These are phyloP conservation scores for Hydropotes inermis DNA, from an alignment of 2,113 vertebrate genomes.

Conservation along the genomic window DNA sequence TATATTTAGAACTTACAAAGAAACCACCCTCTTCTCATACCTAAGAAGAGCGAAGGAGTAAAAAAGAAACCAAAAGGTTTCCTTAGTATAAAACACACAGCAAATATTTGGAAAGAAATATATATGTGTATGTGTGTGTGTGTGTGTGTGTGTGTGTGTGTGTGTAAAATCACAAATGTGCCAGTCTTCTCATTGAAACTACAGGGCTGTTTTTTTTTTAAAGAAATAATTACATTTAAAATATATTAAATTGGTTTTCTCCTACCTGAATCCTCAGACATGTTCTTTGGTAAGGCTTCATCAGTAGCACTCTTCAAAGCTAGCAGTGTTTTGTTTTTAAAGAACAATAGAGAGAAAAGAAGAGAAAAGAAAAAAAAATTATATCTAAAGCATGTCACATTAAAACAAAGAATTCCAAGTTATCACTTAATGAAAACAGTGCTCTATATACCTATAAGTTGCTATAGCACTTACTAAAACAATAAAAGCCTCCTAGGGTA, in stretches of 20 bases:
- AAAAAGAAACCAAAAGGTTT: not conserved
- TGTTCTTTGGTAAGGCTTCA: conserved; percentile 80
- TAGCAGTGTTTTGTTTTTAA: conserved; percentile 61
- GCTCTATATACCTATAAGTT: not conserved
- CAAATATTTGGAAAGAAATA: conserved; percentile 47
- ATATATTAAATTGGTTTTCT: conserved; percentile 40
- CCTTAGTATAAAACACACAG: conserved; percentile 39
- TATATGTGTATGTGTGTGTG: not conserved
- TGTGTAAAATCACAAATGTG: not conserved
- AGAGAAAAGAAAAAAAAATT: conserved; percentile 10
- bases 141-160: too few species aligned
- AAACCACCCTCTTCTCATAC: not conserved
- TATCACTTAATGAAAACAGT: not conserved
- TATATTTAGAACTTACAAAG: not conserved
- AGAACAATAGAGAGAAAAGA: not conserved
- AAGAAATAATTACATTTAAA: conserved; percentile 34
- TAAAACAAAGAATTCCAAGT: conserved; percentile 55
- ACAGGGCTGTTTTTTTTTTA: not conserved
- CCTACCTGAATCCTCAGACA: conserved; percentile 83
- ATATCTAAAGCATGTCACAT: conserved; percentile 20
- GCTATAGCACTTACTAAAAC: conserved; percentile 37
- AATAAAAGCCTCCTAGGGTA: not conserved
- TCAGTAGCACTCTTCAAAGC: conserved; percentile 75
- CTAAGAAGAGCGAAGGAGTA: not conserved
- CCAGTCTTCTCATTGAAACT: conserved; percentile 27